Evolutionary conservation across 2,797 vertebrate genomes (phyloP).

Genomic region (Epinephelus malabaricus): DNA sequence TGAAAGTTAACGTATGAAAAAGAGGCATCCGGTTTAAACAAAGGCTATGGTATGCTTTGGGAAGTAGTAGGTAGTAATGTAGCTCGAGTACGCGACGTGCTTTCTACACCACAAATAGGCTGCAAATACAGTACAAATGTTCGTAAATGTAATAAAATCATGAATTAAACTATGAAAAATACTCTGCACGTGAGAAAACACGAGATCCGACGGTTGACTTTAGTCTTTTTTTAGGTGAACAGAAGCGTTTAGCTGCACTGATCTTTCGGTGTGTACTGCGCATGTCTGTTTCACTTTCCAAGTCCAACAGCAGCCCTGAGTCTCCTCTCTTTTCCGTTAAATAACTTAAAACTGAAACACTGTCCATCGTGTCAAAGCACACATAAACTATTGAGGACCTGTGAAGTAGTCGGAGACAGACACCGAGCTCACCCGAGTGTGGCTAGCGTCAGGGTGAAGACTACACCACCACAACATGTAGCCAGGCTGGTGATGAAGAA

Average conservation of each 20-base stretch:
- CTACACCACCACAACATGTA: constrained; percentile 65
- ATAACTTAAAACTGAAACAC: constrained; percentile 56
- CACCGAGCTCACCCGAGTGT: background rate
- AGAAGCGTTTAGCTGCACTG: constrained; percentile 23
- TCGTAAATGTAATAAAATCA: background rate
- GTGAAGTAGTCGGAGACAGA: background rate
- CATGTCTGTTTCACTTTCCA: constrained; percentile 83
- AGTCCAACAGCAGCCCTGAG: constrained; percentile 59
- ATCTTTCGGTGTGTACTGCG: constrained; percentile 72
- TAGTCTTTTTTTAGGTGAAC: background rate
- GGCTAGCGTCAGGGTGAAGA: constrained; percentile 18
- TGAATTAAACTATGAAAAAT: background rate
- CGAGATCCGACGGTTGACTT: constrained; percentile 11
- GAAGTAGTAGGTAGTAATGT: background rate
- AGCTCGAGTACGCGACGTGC: constrained; percentile 1
- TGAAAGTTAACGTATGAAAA: background rate
- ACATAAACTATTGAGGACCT: constrained; percentile 21
- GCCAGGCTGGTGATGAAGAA: constrained; percentile 77
- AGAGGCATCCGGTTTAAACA: background rate
- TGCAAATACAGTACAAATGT: background rate
- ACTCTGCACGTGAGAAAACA: background rate
- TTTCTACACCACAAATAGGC: background rate
- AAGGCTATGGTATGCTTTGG: background rate
- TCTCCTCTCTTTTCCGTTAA: constrained; percentile 57
- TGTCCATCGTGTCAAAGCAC: constrained; percentile 5